phyloP scores from a whole-genome alignment of 2,888 invertebrate species.

The Dynastes grantii region DNA sequence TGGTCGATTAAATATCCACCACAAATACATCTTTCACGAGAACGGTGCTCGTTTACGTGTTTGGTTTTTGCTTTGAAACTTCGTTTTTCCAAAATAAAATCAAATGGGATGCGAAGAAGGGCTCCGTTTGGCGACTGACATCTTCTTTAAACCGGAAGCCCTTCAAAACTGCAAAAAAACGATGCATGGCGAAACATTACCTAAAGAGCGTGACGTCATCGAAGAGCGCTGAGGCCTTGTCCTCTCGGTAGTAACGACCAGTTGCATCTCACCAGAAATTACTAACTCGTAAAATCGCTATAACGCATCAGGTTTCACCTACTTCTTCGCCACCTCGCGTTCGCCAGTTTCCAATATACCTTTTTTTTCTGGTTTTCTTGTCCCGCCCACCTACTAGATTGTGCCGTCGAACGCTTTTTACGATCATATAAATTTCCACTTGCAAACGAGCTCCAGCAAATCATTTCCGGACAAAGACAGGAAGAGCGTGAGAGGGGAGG shows the following conservation, averaged over 20 bases:
- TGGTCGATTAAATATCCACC: too few relatives aligned
- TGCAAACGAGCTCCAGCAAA: slow-evolving; percentile 42
- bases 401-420: slow-evolving; percentile 26
- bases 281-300: slow-evolving; percentile 18
- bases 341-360: slow-evolving; percentile 8
- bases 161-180: too few relatives aligned
- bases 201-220: too few relatives aligned
- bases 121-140: too few relatives aligned
- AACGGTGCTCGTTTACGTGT: too few relatives aligned
- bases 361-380: background rate
- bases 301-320: slow-evolving; percentile 7
- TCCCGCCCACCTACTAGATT: background rate
- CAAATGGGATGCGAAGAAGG: too few relatives aligned
- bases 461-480: slow-evolving; percentile 29
- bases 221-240: too few relatives aligned
- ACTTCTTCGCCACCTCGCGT: background rate
- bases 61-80: too few relatives aligned
- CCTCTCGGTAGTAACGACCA: background rate
- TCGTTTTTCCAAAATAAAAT: too few relatives aligned
- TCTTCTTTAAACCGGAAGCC: too few relatives aligned
- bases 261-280: slow-evolving; percentile 25
- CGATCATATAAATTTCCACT: slow-evolving; percentile 41
- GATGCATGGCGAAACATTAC: too few relatives aligned
- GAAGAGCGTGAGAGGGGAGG: background rate
- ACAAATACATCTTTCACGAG: too few relatives aligned